A percentile compares a stretch with the other conserved stretches of the same genome.
Conservation (phyloP, 2,888 invertebrate species). For the Amphiduros pacificus region DNA sequence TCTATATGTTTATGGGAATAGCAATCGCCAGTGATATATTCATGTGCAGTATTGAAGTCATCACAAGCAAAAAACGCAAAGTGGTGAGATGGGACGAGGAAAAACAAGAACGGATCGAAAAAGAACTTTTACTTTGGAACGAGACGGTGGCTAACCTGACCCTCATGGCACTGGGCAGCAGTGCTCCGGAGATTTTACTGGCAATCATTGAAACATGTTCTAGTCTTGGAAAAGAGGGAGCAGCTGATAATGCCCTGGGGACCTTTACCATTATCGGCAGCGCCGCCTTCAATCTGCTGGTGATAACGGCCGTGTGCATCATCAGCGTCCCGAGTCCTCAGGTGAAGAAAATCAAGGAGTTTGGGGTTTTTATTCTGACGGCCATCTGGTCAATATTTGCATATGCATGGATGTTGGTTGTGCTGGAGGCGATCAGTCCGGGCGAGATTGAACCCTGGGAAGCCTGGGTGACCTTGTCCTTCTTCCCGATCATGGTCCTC, state of each 20-base stretch:
- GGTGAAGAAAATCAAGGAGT: conserved; percentile 44
- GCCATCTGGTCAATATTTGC: conserved; percentile 53
- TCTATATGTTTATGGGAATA: conserved; percentile 52
- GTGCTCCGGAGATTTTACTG: conserved; percentile 55
- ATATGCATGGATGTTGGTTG: conserved; percentile 56
- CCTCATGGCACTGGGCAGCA: conserved; percentile 54
- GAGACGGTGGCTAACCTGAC: conserved; percentile 57
- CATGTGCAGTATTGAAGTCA: conserved; percentile 56
- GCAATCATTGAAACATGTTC: conserved; percentile 42
- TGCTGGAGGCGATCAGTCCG: conserved; percentile 43
- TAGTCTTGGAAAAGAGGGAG: conserved; percentile 30
- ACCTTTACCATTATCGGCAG: conserved; percentile 56
- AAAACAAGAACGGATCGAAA: conserved; percentile 43
- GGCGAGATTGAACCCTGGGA: conserved; percentile 49
- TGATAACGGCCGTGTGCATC: conserved; percentile 54
- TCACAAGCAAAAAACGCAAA: conserved; percentile 49
- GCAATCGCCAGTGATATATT: conserved; percentile 54
- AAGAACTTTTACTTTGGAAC: conserved; percentile 54
- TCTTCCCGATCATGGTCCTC: conserved; percentile 51
- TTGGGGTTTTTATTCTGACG: conserved; percentile 52
- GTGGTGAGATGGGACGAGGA: conserved; percentile 50
- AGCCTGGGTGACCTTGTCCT: conserved; percentile 50
- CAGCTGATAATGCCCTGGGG: conserved; percentile 40
- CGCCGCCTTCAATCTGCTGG: conserved; percentile 55
- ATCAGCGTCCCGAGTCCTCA: conserved; percentile 39